Evolutionary conservation across 23 tunicate genomes (phyloP), one percentile per base, ranked within the genome.

Genomic region (Ciona savignyi): DNA sequence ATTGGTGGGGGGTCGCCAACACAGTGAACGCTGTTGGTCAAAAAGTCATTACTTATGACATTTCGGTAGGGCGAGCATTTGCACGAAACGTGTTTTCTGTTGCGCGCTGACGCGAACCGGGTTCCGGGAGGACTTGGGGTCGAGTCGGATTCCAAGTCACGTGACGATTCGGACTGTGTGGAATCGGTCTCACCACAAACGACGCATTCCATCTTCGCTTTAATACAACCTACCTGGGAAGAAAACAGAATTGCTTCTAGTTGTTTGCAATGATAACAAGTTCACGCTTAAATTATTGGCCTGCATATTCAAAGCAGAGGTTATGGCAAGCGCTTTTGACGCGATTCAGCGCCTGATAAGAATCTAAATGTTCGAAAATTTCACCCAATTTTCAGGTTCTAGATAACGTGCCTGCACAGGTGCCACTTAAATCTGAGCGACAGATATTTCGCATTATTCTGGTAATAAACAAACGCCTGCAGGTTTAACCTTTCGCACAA

Each of bases 141-240:
- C 3, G 20, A 29, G 78, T 24, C 29, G 2, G 67, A 26, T 0
- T 34, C 76, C 29, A 1, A 27, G 65, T 25, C 69, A 1, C 22
- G 67, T 21, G 25, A 30, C 15, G 69, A 2, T 2, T 62, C 78
- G 33, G 2, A 23, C 66, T 60, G 11, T 6, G 35, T 56, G 73
- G 25, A 34, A 64, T 81, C 76, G n/a, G 31, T 31, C 21, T 65
- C 67, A 33, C 35, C 74, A 30, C 88, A 83, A 21, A 83, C 29
- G 76, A 83, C 69, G 76, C 88, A 83, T 31, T 30, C 63, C 23
- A 21, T 11, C 64, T 35, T 48, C 33, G 67, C 2, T 42, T 70
- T 83, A 83, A 74, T 83, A 83, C 75, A 83, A 79, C 68, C 88
- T 83, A 60, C 88, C 88, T 83, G 63, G 80, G 63, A 49, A 77